Base-by-base conservation (phyloP, 2,888 invertebrate genomes). In the Patella caerulea region DNA sequence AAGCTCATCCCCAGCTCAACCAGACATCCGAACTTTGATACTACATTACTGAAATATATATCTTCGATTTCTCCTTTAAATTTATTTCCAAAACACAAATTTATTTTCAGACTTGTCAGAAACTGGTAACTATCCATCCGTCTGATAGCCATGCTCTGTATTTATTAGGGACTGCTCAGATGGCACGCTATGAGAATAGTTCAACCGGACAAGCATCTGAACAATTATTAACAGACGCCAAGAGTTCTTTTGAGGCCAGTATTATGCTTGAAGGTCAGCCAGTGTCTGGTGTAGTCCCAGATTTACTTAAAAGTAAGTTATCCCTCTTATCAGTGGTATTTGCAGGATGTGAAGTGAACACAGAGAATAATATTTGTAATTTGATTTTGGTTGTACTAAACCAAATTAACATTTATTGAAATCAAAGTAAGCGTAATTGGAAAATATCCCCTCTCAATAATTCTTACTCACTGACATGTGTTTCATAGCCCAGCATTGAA, bases 191-290 rank as follows among this genome's bases (percentile, higher is more conserved):
- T 83, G 90, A 91, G 73, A 88, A 88, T 83, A 85, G 84, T 34
- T 86, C 88, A 12, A 81, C 85, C 5, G 87, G 86, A 5, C 87
- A 87, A 4, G 83, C 81, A 17, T 88, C 87, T 15, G 84, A 81
- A 34, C 78, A 84, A 65, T 79, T 87, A n/a, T 82, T 91, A 7
- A 79, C 83, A 17, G 88, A 90, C 77, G 87, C 88, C 17, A 87
- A 85, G 73, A 80, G 82, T 7, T 90, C 90, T 15, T 90, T 87
- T 77, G 78, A 83, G 73, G 84, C 89, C n/a, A 85, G 88, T 77
- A 88, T 91, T 34, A 80, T 76, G 2, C 77, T 90, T 69, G 91
- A 91, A 75, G 91, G 90, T 5, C 90, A 89, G 80, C 86, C 88
- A 11, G 85, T 86, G 17, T 74, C 83, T n/a, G 90, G 89, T 24